These are phyloP conservation scores for Acrocyrtus sp. DNA, from an alignment of 2,888 invertebrate species.

Conservation along the genomic window DNA sequence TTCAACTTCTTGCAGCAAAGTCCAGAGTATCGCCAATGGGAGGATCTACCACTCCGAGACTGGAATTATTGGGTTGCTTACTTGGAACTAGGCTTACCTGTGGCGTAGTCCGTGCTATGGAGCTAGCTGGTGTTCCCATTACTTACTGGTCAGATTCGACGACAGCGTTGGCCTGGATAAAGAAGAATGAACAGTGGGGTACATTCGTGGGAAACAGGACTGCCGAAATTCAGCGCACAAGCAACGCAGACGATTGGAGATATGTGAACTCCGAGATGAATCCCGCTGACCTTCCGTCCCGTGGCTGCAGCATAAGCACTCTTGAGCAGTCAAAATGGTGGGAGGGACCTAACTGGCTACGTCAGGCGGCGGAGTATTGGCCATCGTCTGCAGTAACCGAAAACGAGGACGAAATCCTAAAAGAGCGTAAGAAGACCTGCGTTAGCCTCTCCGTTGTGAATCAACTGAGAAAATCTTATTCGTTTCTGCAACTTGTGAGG, in stretches of 20 bases:
- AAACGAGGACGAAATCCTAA: constrained; percentile 11
- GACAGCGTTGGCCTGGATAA: constrained; percentile 57
- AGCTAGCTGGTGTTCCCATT: constrained; percentile 2
- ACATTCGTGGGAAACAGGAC: constrained; percentile 55
- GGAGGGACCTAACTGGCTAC: constrained; percentile 28
- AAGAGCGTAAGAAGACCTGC: no score
- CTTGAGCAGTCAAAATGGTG: constrained; percentile 7
- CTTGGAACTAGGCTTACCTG: constrained; percentile 62
- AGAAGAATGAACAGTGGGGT: constrained; percentile 52
- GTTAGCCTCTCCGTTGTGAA: no score
- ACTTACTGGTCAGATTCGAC: constrained; percentile 56
- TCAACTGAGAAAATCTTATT: no score
- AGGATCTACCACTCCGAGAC: constrained; percentile 63
- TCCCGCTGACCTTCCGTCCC: not conserved
- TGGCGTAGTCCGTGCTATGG: constrained; percentile 43
- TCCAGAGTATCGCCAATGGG: constrained; percentile 63
- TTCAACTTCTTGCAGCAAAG: constrained; percentile 62
- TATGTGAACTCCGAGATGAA: not conserved
- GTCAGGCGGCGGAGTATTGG: not conserved
- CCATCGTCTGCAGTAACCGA: not conserved
- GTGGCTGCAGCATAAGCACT: not conserved
- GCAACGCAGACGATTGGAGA: not conserved
- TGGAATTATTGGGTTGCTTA: constrained; percentile 64
- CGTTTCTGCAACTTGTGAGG: no score
- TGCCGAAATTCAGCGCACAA: constrained; percentile 35